Base-by-base conservation (phyloP, 2,888 invertebrate genomes). In the Pasiphila rectangulata region DNA sequence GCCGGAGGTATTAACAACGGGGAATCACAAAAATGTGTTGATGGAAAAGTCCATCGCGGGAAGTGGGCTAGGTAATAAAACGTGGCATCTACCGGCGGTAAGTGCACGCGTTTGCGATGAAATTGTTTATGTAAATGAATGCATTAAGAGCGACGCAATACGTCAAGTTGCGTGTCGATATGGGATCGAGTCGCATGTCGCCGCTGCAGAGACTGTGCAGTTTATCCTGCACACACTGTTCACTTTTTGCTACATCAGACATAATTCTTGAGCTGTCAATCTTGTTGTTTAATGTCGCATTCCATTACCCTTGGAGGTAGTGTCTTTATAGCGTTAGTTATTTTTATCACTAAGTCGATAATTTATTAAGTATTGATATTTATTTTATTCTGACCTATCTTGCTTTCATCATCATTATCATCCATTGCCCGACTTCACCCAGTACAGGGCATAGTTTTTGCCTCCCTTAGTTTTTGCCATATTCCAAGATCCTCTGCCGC, bases 111-210 rank as follows among this genome's bases (percentile, higher is more conserved):
- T 64, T 64, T 63, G 62, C 66, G 61, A 64, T 61, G 64, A 57
- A 64, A 72, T 64, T 64, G 66, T 67, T 66, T 67, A 79, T 76
- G 72, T 73, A 70, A 78, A 79, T 79, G 72, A 67, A 64, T 63
- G 71, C 72, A 72, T 75, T 73, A 73, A 75, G 72, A 62, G 64
- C 61, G 67, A 67, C 61, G 68, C 69, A 67, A 72, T 81, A 71
- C 72, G 75, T 83, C 79, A 82, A 79, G 72, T 83, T 65, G 83
- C 84, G 80, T 84, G 84, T 79, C 69, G 80, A 79, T 76, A 72
- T 72, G 66, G 69, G 65, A 74, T 75, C 78, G 64, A 61, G 59
- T 68, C 57, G 61, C 72, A 61, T 72, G 65, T 63, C 58, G 59
- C 44, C 43, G 43, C 56, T 41, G 56, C 61, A 60, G 24, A 44